Evolutionary conservation across 2,113 vertebrate genomes (phyloP).

Genomic region (Gobiocypris rarus): DNA sequence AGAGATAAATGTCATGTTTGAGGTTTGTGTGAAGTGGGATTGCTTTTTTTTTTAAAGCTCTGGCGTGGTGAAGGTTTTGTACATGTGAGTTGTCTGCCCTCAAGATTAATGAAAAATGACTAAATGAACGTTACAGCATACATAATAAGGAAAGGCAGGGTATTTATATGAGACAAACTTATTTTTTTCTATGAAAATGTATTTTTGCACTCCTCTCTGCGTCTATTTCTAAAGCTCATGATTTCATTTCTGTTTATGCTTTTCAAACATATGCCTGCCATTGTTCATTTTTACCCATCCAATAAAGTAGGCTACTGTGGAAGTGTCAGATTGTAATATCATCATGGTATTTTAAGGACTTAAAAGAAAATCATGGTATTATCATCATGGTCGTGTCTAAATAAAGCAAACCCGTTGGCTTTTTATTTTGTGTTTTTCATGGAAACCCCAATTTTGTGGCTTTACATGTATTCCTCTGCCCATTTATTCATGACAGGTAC

Average conservation of each 20-base stretch:
- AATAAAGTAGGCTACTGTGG: neutral
- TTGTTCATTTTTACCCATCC: neutral
- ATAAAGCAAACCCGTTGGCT: neutral
- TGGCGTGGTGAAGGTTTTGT: neutral
- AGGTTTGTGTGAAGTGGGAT: neutral
- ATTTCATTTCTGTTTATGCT: slow-evolving; percentile 54
- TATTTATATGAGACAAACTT: slow-evolving; percentile 68
- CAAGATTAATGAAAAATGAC: neutral
- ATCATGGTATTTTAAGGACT: neutral
- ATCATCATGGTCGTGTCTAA: neutral
- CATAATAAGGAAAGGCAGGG: neutral
- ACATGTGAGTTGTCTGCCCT: neutral
- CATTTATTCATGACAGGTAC: neutral
- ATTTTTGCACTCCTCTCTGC: slow-evolving; percentile 72
- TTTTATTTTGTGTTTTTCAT: neutral
- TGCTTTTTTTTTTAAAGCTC: neutral
- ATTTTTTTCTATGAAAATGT: slow-evolving; percentile 71
- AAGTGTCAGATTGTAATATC: neutral
- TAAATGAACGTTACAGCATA: neutral
- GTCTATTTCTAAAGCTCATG: slow-evolving; percentile 63
- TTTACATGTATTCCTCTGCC: neutral
- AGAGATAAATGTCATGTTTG: neutral
- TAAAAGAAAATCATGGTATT: neutral
- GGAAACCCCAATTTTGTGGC: neutral
- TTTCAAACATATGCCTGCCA: neutral